phyloP scores from a whole-genome alignment of 2,113 vertebrate species.

The Phycodurus eques region DNA sequence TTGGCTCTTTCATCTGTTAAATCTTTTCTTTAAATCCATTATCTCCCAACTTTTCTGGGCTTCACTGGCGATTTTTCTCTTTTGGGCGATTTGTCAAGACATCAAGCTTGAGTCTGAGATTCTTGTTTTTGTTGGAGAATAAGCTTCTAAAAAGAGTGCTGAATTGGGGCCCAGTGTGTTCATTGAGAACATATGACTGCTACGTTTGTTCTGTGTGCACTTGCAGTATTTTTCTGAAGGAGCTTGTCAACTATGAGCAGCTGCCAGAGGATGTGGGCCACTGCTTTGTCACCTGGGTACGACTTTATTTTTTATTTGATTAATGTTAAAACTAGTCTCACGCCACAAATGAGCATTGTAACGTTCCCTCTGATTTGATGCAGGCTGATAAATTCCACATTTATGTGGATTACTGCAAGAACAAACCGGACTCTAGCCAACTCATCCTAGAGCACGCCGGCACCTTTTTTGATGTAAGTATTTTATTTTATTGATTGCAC shows the following conservation, averaged over 20 bases:
- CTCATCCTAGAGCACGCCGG: conserved; percentile 95
- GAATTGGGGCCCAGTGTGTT: neutral
- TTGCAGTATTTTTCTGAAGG: conserved; percentile 94
- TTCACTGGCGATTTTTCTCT: neutral
- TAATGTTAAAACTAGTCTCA: neutral
- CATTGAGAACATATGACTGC: neutral
- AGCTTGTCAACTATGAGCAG: conserved; percentile 97
- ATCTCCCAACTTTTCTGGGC: neutral
- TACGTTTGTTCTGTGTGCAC: conserved; percentile 16
- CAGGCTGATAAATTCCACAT: conserved; percentile 99
- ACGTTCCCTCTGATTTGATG: neutral
- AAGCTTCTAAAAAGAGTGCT: neutral
- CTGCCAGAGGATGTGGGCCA: conserved; percentile 97
- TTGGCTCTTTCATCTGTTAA: neutral
- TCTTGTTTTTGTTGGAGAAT: conserved; percentile 1
- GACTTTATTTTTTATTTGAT: neutral
- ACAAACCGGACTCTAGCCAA: conserved; percentile 97
- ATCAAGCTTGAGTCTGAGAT: neutral
- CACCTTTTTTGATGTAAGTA: conserved; percentile 94
- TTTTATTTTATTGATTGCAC: neutral
- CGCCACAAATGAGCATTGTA: neutral
- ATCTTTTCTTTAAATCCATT: neutral
- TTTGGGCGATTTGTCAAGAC: neutral
- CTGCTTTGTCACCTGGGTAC: conserved; percentile 98
- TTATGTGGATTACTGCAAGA: conserved; percentile 98